A percentile compares a stretch with the other conserved stretches of the same genome.
These are phyloP conservation scores for Ceuthmochares aereus DNA, from an alignment of 2,113 vertebrate genomes.

Conservation along the genomic window DNA sequence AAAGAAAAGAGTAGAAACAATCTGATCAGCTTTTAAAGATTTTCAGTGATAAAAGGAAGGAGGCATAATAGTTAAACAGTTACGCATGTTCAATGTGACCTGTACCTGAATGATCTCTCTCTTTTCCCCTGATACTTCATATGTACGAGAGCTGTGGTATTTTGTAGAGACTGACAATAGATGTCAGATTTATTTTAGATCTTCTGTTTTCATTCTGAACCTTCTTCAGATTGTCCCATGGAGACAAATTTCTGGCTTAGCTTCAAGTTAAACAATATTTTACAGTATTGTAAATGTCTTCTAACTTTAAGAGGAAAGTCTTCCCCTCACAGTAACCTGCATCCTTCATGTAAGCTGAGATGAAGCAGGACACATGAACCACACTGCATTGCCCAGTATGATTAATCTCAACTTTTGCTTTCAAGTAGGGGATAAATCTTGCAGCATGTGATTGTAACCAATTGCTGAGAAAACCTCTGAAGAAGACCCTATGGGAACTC, in stretches of 20 bases:
- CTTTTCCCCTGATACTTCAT: not conserved
- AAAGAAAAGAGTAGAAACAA: not conserved
- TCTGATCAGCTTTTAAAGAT: not conserved
- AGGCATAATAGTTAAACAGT: not conserved
- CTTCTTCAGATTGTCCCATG: not conserved
- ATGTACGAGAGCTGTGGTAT: not conserved
- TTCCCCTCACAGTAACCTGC: not conserved
- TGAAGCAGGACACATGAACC: not conserved
- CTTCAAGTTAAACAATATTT: not conserved
- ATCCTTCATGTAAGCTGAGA: not conserved
- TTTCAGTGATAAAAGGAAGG: not conserved
- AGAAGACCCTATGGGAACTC: not conserved
- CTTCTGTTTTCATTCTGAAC: not conserved
- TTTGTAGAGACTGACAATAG: not conserved
- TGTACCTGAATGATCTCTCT: not conserved
- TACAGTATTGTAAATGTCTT: not conserved
- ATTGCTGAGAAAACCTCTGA: not conserved
- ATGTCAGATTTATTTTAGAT: not conserved
- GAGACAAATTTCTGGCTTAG: not conserved
- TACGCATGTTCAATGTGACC: not conserved
- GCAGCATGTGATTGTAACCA: not conserved
- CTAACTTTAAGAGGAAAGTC: not conserved
- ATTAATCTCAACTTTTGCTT: conserved; percentile 16
- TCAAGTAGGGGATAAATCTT: not conserved
- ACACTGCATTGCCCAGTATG: not conserved